Evolutionary conservation across 2,797 vertebrate genomes (phyloP).

Genomic region (Notolabrus celidotus): DNA sequence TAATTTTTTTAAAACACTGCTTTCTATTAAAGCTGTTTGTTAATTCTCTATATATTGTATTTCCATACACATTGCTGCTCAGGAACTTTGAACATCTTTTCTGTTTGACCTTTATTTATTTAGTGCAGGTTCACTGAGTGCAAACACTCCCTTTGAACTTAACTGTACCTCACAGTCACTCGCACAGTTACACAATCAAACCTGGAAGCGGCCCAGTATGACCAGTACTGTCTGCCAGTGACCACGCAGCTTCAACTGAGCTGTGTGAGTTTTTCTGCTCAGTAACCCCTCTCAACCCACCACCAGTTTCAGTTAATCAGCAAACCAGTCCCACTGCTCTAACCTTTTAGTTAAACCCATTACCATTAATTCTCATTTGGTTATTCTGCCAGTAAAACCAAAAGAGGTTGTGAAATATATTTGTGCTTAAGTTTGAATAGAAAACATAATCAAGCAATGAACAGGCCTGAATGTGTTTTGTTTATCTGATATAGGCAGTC

Average conservation of each 20-base stretch:
- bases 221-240: neutral
- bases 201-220: neutral
- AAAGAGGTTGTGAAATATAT: neutral
- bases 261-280: conserved; percentile 1
- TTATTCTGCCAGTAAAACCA: neutral
- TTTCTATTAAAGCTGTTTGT: neutral
- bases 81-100: conserved; percentile 3
- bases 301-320: neutral
- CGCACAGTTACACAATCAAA: conserved; percentile 4
- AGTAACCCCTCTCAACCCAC: neutral
- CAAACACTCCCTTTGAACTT: neutral
- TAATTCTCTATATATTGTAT: neutral
- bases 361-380: neutral
- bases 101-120: conserved; percentile 15
- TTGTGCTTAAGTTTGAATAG: neutral
- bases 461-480: neutral
- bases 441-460: neutral
- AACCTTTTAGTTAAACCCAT: neutral
- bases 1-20: no score
- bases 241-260: conserved; percentile 1
- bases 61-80: neutral
- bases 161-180: neutral
- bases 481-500: neutral
- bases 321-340: neutral
- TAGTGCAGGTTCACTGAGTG: neutral